phyloP scores from a whole-genome alignment of 2,797 vertebrate species.

The Babyrousa celebensis region DNA sequence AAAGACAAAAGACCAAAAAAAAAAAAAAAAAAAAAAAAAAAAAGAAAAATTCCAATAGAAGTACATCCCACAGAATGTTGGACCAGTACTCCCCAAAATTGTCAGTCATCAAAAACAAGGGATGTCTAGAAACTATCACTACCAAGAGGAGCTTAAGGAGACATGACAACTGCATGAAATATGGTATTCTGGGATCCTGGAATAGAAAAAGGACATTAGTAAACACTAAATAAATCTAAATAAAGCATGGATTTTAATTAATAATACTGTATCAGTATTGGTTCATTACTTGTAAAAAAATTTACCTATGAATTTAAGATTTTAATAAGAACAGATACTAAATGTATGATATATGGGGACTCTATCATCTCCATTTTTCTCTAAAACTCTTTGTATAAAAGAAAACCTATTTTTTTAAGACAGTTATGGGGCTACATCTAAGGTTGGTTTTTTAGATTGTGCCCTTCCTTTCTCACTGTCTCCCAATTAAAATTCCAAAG shows the following conservation, averaged over 20 bases:
- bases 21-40: neutral
- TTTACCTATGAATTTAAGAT: neutral
- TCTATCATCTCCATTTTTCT: slow-evolving; percentile 9
- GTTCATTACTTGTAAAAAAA: neutral
- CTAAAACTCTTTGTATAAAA: neutral
- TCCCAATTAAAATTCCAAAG: slow-evolving; percentile 10
- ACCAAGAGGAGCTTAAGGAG: neutral
- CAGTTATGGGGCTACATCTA: neutral
- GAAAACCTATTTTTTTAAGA: neutral
- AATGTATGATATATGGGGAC: neutral
- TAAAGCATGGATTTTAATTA: slow-evolving; percentile 11
- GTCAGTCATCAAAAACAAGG: neutral
- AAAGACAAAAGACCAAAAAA: too few species aligned
- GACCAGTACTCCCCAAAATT: neutral
- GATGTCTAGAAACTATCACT: neutral
- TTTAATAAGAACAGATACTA: slow-evolving; percentile 7
- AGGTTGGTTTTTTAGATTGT: neutral
- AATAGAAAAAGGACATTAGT: slow-evolving; percentile 10
- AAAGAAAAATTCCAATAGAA: slow-evolving; percentile 43
- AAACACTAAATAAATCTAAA: neutral
- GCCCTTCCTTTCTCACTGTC: neutral
- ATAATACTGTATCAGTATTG: neutral
- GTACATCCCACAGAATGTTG: neutral
- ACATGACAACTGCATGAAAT: neutral
- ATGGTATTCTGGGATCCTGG: neutral